phyloP scores from a whole-genome alignment of 2,113 vertebrate species.

The Marmota monax region DNA sequence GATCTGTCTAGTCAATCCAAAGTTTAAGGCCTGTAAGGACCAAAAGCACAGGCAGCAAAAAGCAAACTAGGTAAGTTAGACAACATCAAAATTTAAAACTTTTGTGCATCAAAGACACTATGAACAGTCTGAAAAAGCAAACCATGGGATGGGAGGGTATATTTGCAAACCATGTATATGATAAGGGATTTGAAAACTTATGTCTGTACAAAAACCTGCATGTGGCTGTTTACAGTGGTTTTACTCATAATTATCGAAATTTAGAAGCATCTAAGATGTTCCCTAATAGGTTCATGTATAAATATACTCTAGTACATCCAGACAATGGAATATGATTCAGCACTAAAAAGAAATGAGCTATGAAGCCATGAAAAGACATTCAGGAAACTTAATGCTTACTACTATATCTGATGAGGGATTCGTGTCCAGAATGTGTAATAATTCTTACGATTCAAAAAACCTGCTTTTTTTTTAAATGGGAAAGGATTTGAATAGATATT shows the following conservation, averaged over 20 bases:
- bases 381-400: neutral
- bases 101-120: neutral
- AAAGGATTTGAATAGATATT: constrained; percentile 24
- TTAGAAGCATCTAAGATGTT: neutral
- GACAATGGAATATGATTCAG: neutral
- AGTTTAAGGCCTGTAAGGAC: neutral
- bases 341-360: neutral
- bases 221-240: neutral
- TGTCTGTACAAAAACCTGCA: neutral
- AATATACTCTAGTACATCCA: neutral
- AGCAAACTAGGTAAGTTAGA: neutral
- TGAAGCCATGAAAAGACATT: neutral
- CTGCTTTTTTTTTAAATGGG: constrained; percentile 35
- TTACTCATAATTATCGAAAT: neutral
- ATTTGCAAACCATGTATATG: neutral
- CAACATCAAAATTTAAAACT: constrained; percentile 9
- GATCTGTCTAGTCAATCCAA: neutral
- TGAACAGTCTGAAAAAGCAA: neutral
- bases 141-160: neutral
- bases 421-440: constrained; percentile 4
- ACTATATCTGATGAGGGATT: neutral
- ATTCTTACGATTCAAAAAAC: neutral
- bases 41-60: neutral
- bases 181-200: neutral
- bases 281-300: neutral